Evolutionary conservation across 2,113 vertebrate genomes (phyloP).

Genomic region (Irena cyanogastra): DNA sequence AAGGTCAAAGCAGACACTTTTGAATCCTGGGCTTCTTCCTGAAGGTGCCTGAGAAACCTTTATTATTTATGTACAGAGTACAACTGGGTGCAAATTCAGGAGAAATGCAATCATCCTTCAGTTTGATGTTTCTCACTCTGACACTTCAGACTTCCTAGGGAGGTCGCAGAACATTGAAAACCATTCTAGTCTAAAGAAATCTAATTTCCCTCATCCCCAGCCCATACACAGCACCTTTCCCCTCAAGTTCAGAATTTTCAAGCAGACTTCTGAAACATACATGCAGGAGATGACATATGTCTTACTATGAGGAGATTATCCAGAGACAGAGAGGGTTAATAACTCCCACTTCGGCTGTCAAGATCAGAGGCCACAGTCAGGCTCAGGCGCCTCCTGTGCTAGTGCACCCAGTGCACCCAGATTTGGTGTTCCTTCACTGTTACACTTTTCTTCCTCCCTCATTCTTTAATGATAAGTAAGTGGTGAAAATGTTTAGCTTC

Average conservation of each 20-base stretch:
- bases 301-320: not conserved
- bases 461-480: not conserved
- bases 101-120: not conserved
- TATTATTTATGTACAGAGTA: not conserved
- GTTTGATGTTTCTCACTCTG: not conserved
- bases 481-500: not conserved
- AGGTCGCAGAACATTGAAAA: not conserved
- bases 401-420: too few relatives aligned
- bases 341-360: not conserved
- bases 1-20: not conserved
- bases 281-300: not conserved
- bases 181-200: not conserved
- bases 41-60: not conserved
- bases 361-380: not conserved
- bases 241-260: not conserved
- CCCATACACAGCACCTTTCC: not conserved
- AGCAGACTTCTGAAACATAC: not conserved
- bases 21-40: not conserved
- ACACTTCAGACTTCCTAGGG: not conserved
- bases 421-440: not conserved
- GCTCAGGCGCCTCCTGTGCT: not conserved
- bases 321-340: rapidly evolving
- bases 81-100: not conserved
- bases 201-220: not conserved
- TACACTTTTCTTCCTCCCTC: not conserved